Percentiles rank a stretch among this genome's conserved stretches.
These are phyloP conservation scores for Spatulosminthurus flaviceps DNA, from an alignment of 2,888 invertebrate species.

Conservation along the genomic window DNA sequence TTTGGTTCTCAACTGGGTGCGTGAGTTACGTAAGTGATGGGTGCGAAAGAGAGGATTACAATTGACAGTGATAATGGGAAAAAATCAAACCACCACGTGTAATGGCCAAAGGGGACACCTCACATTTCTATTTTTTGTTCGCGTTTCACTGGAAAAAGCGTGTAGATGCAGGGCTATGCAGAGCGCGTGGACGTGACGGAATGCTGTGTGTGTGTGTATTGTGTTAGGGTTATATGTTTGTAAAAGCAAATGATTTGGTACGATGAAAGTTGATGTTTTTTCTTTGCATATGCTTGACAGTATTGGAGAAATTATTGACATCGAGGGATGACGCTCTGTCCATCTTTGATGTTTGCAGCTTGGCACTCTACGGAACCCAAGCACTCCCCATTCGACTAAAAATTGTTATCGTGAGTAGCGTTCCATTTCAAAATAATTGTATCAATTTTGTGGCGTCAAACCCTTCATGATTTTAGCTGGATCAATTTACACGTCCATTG, in stretches of 20 bases:
- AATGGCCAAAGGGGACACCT: constrained; percentile 50
- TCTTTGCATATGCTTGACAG: constrained; percentile 50
- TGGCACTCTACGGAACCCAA: constrained; percentile 63
- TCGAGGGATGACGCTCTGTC: constrained; percentile 62
- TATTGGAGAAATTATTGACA: constrained; percentile 62
- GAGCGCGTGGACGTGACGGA: constrained; percentile 27
- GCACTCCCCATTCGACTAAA: constrained; percentile 62
- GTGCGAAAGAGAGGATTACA: constrained; percentile 36
- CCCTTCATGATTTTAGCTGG: not conserved
- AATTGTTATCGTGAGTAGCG: constrained; percentile 61
- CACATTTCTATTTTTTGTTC: constrained; percentile 34
- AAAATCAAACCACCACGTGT: constrained; percentile 48
- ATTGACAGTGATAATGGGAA: constrained; percentile 45
- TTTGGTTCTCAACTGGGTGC: not conserved
- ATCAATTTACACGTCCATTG: constrained; percentile 1
- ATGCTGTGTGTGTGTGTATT: constrained; percentile 33
- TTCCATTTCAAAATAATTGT: not conserved
- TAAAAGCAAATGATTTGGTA: not conserved
- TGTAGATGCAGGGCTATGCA: not conserved
- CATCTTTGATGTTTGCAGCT: constrained; percentile 63
- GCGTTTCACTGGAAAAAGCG: not conserved
- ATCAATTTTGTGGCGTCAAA: not conserved
- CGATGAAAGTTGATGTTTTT: constrained; percentile 29
- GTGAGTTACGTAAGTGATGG: not conserved
- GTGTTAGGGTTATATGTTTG: not conserved